Evolutionary conservation across 2,113 vertebrate species (phyloP).

Genomic region (Nothoprocta pentlandii): DNA sequence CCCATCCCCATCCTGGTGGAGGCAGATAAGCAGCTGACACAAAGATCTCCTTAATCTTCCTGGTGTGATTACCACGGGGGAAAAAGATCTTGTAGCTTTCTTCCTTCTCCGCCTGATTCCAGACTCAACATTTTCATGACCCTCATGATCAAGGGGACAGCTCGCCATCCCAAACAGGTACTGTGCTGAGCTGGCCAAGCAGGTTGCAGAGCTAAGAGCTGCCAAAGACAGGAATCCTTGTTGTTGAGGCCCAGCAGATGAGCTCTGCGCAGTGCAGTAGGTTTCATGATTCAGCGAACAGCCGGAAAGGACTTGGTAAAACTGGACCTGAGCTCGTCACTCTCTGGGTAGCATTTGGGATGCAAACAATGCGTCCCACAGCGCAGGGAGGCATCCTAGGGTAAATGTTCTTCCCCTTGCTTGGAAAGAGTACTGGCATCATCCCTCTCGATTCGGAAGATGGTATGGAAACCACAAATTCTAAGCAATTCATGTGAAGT

Average conservation of each 20-base stretch:
- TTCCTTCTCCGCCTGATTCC: not conserved
- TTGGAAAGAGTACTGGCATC: not conserved
- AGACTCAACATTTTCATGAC: accelerated
- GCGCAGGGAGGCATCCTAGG: not conserved
- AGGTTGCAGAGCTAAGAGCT: not conserved
- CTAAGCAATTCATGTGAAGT: not conserved
- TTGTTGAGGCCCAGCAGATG: too few relatives aligned
- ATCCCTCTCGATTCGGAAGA: not conserved
- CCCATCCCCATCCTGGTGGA: not conserved
- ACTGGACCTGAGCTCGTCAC: accelerated
- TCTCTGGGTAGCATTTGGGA: not conserved
- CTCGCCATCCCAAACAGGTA: not conserved
- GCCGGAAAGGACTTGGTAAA: not conserved
- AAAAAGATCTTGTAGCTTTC: not conserved
- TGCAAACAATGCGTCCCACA: not conserved
- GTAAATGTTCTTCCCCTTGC: accelerated
- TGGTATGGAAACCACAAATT: not conserved
- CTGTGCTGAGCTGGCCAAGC: not conserved
- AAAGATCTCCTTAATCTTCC: not conserved
- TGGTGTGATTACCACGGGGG: accelerated
- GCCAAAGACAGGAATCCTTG: not conserved
- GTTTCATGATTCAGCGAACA: not conserved
- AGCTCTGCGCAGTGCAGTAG: accelerated
- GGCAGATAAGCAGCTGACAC: not conserved
- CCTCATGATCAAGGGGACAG: accelerated